Evolutionary conservation across 1,140 invertebrate genomes (phyloP), one percentile per base, ranked within the genome.

Genomic region (Pseudobourletiella spinata): DNA sequence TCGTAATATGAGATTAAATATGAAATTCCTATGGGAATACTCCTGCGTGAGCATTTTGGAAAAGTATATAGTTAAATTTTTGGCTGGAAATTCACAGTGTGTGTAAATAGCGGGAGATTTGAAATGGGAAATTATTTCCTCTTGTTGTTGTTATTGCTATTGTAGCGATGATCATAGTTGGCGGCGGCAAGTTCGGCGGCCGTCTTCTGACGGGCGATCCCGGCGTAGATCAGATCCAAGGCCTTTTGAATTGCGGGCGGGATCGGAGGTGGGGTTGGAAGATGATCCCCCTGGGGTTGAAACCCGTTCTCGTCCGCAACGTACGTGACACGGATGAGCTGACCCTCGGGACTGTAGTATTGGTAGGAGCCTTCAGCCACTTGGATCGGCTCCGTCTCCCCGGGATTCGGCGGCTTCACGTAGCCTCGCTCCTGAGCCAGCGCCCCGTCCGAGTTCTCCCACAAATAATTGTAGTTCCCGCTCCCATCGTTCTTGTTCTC

Each of bases 191-290:
- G 18, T 39, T 55, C 52, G 3, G 11, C 11, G 6, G 14, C 32
- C 3, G 32, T 43, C 28, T 57, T 42, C n/a, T 18, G n/a, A 18
- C 42, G 32, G 22, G 32, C 56, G 14, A 57, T 44, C 11, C 42
- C 42, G 15, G 56, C 32, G 28, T 57, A 57, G 22, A 57, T 57
- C 15, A 57, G 20, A 42, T 57, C 63, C 20, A 64, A 30, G 24
- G 63, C 63, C 25, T 64, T 64, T 48, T 64, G 63, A 70, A 82
- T 82, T 2, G 73, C 76, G 30, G 74, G 75, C 25, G 85, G 85
- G 70, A 86, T 84, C 52, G 85, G 85, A 0, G 87, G 86, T 16
- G 87, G 84, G 2, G 86, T 87, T 39, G 88, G 87, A 22, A 89
- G 74, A 72, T 88, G 86, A 26, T 81, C 81, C 24, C 86, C 86